These are phyloP conservation scores for Agonopterix heracliana DNA, from an alignment of 2,888 invertebrate species.

Conservation along the genomic window DNA sequence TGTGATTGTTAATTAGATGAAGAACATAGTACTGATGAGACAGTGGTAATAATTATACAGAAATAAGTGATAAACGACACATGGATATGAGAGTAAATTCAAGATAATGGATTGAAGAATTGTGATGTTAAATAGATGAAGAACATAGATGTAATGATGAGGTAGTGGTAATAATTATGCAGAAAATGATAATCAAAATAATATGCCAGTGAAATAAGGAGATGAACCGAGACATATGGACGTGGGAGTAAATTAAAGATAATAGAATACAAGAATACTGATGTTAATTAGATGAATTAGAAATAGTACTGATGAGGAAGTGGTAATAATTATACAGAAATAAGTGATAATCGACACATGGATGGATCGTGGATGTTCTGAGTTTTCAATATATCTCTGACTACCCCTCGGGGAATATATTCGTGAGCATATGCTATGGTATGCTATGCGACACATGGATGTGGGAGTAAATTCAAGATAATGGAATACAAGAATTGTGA, in stretches of 20 bases:
- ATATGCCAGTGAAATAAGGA: constrained; percentile 62
- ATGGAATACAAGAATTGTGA: no score
- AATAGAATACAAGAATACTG: not conserved
- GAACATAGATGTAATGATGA: constrained; percentile 3
- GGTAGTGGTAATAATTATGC: not conserved
- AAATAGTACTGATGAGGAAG: constrained; percentile 1
- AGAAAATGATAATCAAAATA: not conserved
- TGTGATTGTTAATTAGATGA: constrained; percentile 2
- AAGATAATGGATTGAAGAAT: constrained; percentile 7
- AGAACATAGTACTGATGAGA: constrained; percentile 6
- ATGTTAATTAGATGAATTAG: constrained; percentile 10
- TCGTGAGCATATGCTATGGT: no score
- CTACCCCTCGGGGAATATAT: no score
- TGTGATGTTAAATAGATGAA: constrained; percentile 6
- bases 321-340: not conserved
- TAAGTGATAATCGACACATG: no score
- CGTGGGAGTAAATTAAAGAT: constrained; percentile 12
- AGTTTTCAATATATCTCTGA: no score
- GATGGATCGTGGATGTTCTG: no score
- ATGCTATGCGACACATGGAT: no score
- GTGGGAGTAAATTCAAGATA: no score
- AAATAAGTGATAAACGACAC: not conserved
- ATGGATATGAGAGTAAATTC: constrained; percentile 38
- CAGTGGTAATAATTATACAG: not conserved
- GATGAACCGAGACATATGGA: constrained; percentile 62